Evolutionary conservation across 2,888 invertebrate genomes (phyloP).

Genomic region (Hemithea aestivaria): DNA sequence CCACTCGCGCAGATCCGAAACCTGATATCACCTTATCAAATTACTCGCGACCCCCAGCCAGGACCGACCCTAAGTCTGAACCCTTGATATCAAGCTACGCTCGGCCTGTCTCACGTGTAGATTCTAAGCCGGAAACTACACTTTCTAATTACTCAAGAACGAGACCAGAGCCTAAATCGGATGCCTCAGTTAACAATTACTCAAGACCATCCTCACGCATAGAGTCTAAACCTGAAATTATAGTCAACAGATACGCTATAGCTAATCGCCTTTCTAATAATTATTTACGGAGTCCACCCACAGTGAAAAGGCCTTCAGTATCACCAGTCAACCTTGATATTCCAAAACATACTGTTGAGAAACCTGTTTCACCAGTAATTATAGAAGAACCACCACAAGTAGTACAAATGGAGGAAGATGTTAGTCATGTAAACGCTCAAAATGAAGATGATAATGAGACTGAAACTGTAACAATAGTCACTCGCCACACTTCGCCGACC

Average conservation of each 20-base stretch:
- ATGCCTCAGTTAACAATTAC: slow-evolving; percentile 8
- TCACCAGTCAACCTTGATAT: slow-evolving; percentile 57
- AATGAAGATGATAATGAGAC: slow-evolving; percentile 38
- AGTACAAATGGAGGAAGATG: slow-evolving; percentile 12
- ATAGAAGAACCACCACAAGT: slow-evolving; percentile 36
- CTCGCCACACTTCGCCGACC: slow-evolving; percentile 88
- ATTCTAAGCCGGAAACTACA: slow-evolving; percentile 9
- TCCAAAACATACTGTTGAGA: slow-evolving; percentile 43
- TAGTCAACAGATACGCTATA: slow-evolving; percentile 63
- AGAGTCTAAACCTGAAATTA: slow-evolving; percentile 46
- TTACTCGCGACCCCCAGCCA: slow-evolving; percentile 8
- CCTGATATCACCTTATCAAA: slow-evolving; percentile 38
- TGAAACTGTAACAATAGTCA: slow-evolving; percentile 81
- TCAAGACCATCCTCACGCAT: slow-evolving; percentile 34
- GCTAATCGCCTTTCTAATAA: slow-evolving; percentile 63
- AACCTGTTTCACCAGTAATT: slow-evolving; percentile 36
- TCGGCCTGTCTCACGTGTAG: slow-evolving; percentile 15
- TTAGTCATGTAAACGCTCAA: not conserved
- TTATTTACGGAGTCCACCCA: slow-evolving; percentile 63
- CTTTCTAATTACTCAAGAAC: slow-evolving; percentile 13
- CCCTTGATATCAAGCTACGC: slow-evolving; percentile 7
- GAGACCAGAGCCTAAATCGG: slow-evolving; percentile 10
- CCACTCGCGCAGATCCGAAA: slow-evolving; percentile 42
- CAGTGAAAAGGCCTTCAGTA: slow-evolving; percentile 56
- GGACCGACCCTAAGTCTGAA: slow-evolving; percentile 10